phyloP scores from a whole-genome alignment of 2,888 invertebrate species.

The Pheosia tremula region DNA sequence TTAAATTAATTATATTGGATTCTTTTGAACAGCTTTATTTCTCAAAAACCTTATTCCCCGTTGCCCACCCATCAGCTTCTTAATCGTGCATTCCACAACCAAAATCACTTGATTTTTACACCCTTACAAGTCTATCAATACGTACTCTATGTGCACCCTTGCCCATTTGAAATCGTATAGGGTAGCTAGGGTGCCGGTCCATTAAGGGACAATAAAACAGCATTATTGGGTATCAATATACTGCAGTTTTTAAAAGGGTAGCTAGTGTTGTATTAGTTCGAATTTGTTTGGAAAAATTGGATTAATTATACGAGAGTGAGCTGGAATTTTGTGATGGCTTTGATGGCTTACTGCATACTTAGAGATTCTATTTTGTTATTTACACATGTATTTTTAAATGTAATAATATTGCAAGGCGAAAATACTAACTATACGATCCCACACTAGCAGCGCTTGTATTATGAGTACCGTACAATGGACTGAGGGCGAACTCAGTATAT shows the following conservation, averaged over 20 bases:
- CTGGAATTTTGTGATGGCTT: background rate
- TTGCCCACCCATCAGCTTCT: background rate
- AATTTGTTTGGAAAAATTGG: slow-evolving; percentile 10
- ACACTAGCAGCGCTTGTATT: too few species aligned
- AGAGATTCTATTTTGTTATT: too few species aligned
- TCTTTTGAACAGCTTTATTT: too few species aligned
- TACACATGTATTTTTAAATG: too few species aligned
- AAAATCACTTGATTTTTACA: background rate
- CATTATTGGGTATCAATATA: slow-evolving; percentile 58
- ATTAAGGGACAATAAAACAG: slow-evolving; percentile 61
- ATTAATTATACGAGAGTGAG: background rate
- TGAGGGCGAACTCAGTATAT: too few species aligned
- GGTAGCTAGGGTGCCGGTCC: slow-evolving; percentile 36
- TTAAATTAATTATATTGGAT: too few species aligned
- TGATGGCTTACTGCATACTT: background rate
- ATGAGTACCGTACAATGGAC: too few species aligned
- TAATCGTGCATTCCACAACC: background rate
- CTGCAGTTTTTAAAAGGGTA: slow-evolving; percentile 26
- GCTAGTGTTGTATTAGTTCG: slow-evolving; percentile 32
- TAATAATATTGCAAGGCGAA: too few species aligned
- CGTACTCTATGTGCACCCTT: slow-evolving; percentile 26
- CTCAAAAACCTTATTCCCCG: too few species aligned
- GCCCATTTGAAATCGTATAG: slow-evolving; percentile 5
- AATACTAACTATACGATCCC: too few species aligned
- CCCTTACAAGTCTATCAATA: slow-evolving; percentile 27